Base-by-base conservation (phyloP, 1,140 invertebrate genomes). In the Drosophila novamexicana region DNA sequence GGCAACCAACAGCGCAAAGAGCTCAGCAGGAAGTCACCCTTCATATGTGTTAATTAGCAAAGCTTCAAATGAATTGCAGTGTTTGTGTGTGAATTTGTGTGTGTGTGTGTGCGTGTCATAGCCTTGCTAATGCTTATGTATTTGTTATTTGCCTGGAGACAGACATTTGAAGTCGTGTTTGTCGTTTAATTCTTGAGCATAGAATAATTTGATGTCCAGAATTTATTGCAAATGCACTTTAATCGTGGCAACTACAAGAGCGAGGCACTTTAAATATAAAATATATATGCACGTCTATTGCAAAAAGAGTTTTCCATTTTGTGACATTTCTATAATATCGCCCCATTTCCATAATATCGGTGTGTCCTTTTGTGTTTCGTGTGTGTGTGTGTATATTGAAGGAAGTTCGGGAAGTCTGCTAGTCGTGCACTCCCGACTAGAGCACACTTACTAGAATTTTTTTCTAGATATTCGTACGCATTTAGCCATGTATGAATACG, bases 31-130 rank as follows among this genome's bases (percentile, higher is more conserved):
- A 7, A 42, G 75, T 40, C 57, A 42, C 54, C 71, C 66, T 58
- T 79, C 45, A 67, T 50, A 45, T 71, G 53, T 29, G 36, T 75
- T 80, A 86, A 86, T 86, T 86, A 86, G 63, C 68, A 52, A 50
- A 54, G 14, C 49, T 72, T 57, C 32, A 68, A 39, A 66, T 49
- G 62, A 72, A 49, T 47, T 7, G 32, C 29, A 14, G 22, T 5
- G 22, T 29, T 29, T 29, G 22, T 8, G 8, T 50, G 39, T 54
- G 36, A 2, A 5, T 45, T 39, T 62, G 58, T 73, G 22, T 5
- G 22, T 29, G 5, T 29, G 22, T 8, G 8, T 50, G 39, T 54
- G 36, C 22, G 10, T 16, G 12, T 14, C 9, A 50, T 39, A n/a
- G 8, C n/a, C 32, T 14, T 6, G 16, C 0, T 29, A 49, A 56